Percentiles rank a stretch among this genome's conserved stretches.
These are phyloP conservation scores for Elaphurus davidianus DNA, from an alignment of 2,113 vertebrate genomes.

Conservation along the genomic window DNA sequence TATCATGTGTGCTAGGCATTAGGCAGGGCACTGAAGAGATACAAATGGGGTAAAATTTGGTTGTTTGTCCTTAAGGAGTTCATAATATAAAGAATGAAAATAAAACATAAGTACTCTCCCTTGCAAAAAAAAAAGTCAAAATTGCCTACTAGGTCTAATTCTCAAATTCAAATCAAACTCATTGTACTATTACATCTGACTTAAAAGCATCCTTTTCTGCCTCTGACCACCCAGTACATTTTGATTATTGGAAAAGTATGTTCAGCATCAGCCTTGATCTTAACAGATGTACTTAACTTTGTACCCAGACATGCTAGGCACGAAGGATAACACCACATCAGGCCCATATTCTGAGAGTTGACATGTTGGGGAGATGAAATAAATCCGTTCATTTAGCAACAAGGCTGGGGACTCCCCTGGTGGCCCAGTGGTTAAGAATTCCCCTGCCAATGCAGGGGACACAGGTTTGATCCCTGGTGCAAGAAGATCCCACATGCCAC, in stretches of 20 bases:
- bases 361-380: neutral
- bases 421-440: neutral
- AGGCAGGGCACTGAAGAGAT: neutral
- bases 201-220: neutral
- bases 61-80: neutral
- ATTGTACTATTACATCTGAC: neutral
- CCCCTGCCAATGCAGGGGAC: neutral
- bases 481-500: neutral
- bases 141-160: neutral
- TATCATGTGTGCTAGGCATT: neutral
- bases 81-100: neutral
- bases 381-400: neutral
- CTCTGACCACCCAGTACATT: neutral
- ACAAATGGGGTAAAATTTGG: neutral
- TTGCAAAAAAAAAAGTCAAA: neutral
- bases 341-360: neutral
- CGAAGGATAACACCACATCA: neutral
- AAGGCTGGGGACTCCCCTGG: neutral
- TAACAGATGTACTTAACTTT: neutral
- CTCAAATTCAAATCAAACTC: neutral
- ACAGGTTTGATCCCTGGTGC: neutral
- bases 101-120: neutral
- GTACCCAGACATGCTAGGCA: neutral
- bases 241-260: neutral
- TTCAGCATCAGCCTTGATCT: neutral